Percentiles rank a stretch among this genome's conserved stretches.
Conservation (phyloP, 2,797 vertebrate species). For the Sebastes paucispinis region DNA sequence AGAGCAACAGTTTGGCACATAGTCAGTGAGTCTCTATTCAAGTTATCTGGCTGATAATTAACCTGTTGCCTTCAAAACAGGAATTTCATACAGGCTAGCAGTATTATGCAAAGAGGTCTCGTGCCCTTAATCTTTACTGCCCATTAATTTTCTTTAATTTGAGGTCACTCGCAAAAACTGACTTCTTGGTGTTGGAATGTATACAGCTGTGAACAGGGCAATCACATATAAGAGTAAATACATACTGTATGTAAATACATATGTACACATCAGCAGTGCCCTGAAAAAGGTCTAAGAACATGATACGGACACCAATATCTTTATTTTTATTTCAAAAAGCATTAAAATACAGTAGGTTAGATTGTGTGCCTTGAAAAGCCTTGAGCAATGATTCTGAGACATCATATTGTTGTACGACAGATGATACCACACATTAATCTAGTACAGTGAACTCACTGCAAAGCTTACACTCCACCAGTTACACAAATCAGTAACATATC, state of each 20-base stretch:
- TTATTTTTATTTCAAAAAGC: too few species aligned
- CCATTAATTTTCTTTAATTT: constrained; percentile 3
- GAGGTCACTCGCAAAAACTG: background rate
- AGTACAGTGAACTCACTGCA: too few species aligned
- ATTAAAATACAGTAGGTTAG: too few species aligned
- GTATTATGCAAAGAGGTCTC: background rate
- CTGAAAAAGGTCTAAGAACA: background rate
- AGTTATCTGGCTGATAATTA: background rate
- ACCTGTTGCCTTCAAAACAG: background rate
- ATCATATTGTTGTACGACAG: too few species aligned
- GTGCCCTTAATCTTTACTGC: background rate
- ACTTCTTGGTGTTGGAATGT: constrained; percentile 20
- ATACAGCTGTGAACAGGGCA: background rate
- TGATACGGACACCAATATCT: accelerated
- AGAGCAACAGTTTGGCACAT: background rate
- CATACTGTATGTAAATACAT: background rate
- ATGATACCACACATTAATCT: too few species aligned
- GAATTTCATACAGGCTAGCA: background rate
- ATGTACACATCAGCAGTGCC: background rate
- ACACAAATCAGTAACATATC: too few species aligned
- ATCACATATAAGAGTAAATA: background rate
- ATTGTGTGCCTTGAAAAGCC: too few species aligned
- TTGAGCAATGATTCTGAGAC: too few species aligned
- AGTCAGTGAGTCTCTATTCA: background rate
- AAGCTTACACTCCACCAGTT: too few species aligned